Conservation (phyloP, 37 sponge, comb jelly and placozoan genomes). For the Tethya wilhelma region DNA sequence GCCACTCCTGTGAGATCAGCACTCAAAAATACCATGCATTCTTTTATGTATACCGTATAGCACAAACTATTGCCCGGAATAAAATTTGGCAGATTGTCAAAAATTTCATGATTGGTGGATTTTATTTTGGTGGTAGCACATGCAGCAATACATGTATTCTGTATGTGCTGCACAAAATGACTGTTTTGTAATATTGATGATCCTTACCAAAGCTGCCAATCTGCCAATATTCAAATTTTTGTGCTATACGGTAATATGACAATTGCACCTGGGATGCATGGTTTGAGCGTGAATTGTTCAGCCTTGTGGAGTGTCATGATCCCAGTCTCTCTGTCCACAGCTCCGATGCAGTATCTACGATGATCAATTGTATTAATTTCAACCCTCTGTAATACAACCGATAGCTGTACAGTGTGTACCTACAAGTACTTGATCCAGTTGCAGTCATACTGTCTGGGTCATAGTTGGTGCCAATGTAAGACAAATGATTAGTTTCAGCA, state of each 20-base stretch:
- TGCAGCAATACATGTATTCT: no score
- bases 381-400: no score
- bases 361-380: no score
- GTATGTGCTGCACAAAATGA: no score
- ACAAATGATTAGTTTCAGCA: conserved; percentile 39
- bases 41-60: no score
- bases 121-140: no score
- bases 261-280: conserved; percentile 49
- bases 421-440: conserved; percentile 1
- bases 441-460: conserved; percentile 6
- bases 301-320: conserved; percentile 49
- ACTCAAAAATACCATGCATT: background rate
- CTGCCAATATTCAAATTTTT: no score
- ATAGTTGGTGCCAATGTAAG: conserved; percentile 53
- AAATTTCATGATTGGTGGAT: no score
- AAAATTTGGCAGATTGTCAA: no score
- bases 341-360: conserved; percentile 62
- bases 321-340: conserved; percentile 27
- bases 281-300: conserved; percentile 40
- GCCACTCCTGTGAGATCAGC: background rate
- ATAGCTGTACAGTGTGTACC: conserved; percentile 3
- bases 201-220: no score
- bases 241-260: background rate
- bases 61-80: no score
- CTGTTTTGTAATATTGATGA: no score